Conservation (phyloP, 1,140 invertebrate genomes). For the Eurosta solidaginis region DNA sequence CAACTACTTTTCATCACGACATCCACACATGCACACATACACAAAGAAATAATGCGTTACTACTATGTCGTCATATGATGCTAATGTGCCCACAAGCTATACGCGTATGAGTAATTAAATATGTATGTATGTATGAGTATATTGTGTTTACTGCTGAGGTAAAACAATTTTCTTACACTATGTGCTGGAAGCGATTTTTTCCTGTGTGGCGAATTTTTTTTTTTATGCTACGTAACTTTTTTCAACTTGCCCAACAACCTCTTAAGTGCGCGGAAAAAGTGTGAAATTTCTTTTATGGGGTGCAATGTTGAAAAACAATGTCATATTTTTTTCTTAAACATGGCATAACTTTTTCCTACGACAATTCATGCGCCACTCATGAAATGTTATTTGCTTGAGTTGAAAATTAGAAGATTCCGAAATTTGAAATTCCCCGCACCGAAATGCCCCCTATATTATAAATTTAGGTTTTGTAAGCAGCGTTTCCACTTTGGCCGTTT, state of each 20-base stretch:
- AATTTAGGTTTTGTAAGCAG: too few species aligned
- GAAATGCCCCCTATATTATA: too few species aligned
- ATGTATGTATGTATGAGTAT: background rate
- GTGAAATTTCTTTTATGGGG: background rate
- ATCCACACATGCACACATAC: background rate
- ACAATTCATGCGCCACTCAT: background rate
- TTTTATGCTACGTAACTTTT: background rate
- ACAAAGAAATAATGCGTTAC: background rate
- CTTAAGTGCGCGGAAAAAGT: background rate
- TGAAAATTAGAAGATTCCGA: too few species aligned
- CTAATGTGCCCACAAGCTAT: background rate
- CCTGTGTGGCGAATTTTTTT: background rate
- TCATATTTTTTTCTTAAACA: background rate
- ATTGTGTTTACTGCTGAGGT: background rate
- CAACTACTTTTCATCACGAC: background rate
- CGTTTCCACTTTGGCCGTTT: too few species aligned
- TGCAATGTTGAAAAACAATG: background rate
- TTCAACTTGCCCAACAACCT: background rate
- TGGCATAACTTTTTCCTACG: background rate
- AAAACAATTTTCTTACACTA: background rate
- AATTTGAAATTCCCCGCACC: too few species aligned
- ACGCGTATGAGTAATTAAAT: too few species aligned
- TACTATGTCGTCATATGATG: background rate
- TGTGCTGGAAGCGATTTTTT: background rate
- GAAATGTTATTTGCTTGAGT: too few species aligned